phyloP scores from a whole-genome alignment of 2,888 invertebrate genomes.

The Dusona sp. region DNA sequence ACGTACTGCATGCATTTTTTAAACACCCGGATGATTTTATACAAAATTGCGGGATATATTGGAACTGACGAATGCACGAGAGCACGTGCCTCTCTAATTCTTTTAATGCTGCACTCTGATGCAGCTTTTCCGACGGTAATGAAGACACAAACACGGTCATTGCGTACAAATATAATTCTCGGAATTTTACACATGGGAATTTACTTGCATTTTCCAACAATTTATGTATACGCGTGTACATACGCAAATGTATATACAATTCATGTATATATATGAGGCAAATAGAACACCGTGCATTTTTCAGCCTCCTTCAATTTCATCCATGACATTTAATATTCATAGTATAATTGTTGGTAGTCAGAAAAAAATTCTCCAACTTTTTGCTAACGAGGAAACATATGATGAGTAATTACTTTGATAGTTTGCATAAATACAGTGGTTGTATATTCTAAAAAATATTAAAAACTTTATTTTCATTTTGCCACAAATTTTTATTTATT shows the following conservation, averaged over 20 bases:
- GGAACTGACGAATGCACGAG: background rate
- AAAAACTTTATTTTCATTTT: background rate
- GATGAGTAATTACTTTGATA: background rate
- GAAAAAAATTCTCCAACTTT: background rate
- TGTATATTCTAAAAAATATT: background rate
- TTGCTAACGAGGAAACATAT: background rate
- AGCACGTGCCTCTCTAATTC: slow-evolving; percentile 40
- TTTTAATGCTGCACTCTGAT: slow-evolving; percentile 27
- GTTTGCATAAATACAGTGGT: background rate
- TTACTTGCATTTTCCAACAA: slow-evolving; percentile 37
- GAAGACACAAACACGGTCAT: slow-evolving; percentile 59
- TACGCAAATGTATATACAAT: background rate
- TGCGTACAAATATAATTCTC: slow-evolving; percentile 59
- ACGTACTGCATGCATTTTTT: background rate
- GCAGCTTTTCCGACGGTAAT: slow-evolving; percentile 50
- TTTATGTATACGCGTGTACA: background rate
- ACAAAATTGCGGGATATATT: background rate
- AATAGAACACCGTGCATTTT: background rate
- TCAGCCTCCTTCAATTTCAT: background rate
- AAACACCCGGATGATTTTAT: background rate
- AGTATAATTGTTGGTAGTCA: background rate
- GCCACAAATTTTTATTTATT: background rate
- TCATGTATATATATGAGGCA: background rate
- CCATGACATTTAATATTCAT: background rate
- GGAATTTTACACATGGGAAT: slow-evolving; percentile 56